Evolutionary conservation across 92 coral and sea anemone species (phyloP).

Genomic region (Pocillopora grandis): DNA sequence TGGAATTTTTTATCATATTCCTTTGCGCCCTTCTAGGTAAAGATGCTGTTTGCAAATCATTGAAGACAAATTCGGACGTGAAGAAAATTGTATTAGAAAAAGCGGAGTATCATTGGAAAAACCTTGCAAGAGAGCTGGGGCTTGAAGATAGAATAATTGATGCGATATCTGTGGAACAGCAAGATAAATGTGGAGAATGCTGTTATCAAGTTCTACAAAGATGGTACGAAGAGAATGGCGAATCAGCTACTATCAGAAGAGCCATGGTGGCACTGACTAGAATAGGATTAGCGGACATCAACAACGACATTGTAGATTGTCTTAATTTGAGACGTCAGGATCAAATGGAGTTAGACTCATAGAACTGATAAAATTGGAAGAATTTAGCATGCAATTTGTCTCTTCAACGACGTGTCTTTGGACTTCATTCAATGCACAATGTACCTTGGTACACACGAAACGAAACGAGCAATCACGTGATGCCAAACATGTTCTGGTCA

Average conservation of each 20-base stretch:
- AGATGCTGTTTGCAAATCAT: neutral
- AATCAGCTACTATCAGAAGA: conserved; percentile 9
- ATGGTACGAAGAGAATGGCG: conserved; percentile 17
- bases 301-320: conserved; percentile 4
- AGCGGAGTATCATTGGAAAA: conserved; percentile 15
- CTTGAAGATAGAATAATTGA: neutral
- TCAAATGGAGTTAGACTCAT: too few species aligned
- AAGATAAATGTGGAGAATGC: neutral
- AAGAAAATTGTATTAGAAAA: neutral
- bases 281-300: conserved; percentile 19
- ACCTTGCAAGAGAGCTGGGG: conserved; percentile 7
- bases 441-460: too few species aligned
- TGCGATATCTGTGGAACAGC: conserved; percentile 8
- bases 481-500: too few species aligned
- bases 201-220: neutral
- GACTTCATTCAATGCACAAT: too few species aligned
- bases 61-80: neutral
- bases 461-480: too few species aligned
- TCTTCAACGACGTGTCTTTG: too few species aligned
- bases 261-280: conserved; percentile 12
- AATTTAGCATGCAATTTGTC: too few species aligned
- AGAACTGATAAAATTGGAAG: too few species aligned
- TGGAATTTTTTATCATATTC: neutral
- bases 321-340: neutral
- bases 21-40: neutral